Base-by-base conservation (phyloP, 1,140 invertebrate genomes). In the Lerema accius region DNA sequence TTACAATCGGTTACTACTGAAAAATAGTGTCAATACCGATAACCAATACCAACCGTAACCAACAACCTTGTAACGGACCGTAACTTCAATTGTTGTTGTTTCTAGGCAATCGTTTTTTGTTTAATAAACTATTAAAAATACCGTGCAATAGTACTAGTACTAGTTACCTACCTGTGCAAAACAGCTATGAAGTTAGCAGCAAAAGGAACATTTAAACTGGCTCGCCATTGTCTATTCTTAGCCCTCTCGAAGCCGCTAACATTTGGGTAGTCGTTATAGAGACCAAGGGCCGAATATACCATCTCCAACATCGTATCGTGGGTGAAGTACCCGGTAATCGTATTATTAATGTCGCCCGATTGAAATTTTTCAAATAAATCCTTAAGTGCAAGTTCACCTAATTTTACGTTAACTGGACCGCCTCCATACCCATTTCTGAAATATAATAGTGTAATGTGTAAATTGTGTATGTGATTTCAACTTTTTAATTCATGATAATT, bases 261-360 rank as follows among this genome's bases (percentile, higher is more conserved):
- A 10, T 45, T 40, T 13, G 70, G 70, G 2, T 63, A 50, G 32
- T 72, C 69, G 6, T 63, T 35, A 16, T 63, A 75, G 2, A 75
- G 40, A 4, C 69, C 73, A 14, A 75, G 46, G 4, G 73, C 73
- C 6, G 73, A 43, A 42, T 69, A 75, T 0, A 75, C 60, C 73
- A 75, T 75, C 10, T 71, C 62, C 5, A 75, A n/a, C 69, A 75
- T 71, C 0, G 73, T 71, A 1, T 65, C 73, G 14, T 75, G 73
- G 11, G 73, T 65, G 45, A 75, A 72, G 40, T 67, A 75, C 0
- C 50, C 69, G 13, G 59, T 63, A 7, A 75, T 43, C 4, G 61
- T 63, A 4, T 55, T 72, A 0, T 42, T 14, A 3, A 55, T 56
- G 37, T 63, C 19, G 6, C 28, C 16, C 1, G 50, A 63, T 15